Evolutionary conservation across 2,797 vertebrate genomes (phyloP).

Genomic region (Moxostoma hubbsi): DNA sequence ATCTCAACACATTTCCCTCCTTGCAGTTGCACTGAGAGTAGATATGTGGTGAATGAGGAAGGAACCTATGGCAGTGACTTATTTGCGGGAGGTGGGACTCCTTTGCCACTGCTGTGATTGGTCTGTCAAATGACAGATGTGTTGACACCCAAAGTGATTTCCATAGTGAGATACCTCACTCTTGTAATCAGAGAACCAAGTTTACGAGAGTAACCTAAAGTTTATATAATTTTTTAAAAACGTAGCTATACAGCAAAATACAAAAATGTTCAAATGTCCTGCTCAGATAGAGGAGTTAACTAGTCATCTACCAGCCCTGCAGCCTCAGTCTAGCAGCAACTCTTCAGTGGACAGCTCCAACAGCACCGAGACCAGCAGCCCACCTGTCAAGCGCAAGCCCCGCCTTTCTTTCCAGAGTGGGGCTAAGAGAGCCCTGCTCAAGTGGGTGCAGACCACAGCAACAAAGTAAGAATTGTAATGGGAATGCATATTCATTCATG

Average conservation of each 20-base stretch:
- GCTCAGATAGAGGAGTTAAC: constrained; percentile 94
- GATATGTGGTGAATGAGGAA: too few species aligned
- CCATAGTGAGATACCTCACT: too few species aligned
- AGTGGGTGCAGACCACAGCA: constrained; percentile 92
- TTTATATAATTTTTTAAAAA: not conserved
- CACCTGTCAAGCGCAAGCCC: constrained; percentile 91
- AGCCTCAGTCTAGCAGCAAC: constrained; percentile 84
- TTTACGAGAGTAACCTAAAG: not conserved
- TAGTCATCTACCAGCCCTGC: constrained; percentile 88
- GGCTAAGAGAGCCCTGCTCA: constrained; percentile 90
- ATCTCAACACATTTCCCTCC: too few species aligned
- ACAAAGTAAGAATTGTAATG: constrained; percentile 80
- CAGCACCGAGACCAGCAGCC: constrained; percentile 89
- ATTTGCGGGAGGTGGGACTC: too few species aligned
- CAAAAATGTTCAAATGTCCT: constrained; percentile 17
- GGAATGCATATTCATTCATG: not conserved
- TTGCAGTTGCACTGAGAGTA: too few species aligned
- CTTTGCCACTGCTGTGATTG: too few species aligned
- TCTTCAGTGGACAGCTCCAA: constrained; percentile 91
- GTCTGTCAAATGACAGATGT: too few species aligned
- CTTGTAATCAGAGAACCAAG: too few species aligned
- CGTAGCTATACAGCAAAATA: not conserved
- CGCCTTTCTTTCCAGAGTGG: constrained; percentile 86
- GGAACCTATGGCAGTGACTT: too few species aligned
- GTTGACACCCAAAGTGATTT: too few species aligned